phyloP scores from a whole-genome alignment of 2,113 vertebrate species.

The Carassius auratus region DNA sequence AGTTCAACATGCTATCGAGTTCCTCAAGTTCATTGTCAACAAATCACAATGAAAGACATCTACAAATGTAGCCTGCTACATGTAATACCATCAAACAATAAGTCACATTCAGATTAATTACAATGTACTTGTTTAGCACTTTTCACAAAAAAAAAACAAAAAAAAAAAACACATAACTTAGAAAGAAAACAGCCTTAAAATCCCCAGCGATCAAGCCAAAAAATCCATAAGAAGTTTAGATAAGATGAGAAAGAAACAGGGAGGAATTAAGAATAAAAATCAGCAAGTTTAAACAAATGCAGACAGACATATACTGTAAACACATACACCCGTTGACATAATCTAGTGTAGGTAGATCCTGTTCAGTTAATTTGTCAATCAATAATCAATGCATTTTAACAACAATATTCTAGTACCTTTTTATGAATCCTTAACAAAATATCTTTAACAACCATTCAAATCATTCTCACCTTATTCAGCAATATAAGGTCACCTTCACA shows the following conservation, averaged over 20 bases:
- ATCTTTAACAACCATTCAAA: background rate
- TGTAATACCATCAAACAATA: background rate
- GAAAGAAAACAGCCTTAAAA: background rate
- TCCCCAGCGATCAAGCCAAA: background rate
- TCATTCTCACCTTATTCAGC: slow-evolving; percentile 6
- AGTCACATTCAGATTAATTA: background rate
- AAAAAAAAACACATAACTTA: background rate
- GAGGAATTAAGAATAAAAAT: background rate
- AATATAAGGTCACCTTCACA: background rate
- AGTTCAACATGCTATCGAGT: slow-evolving; percentile 13
- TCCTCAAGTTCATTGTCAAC: slow-evolving; percentile 15
- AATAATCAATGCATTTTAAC: background rate
- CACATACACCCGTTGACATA: background rate
- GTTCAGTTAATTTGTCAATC: background rate
- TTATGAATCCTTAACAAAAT: background rate
- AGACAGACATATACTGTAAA: background rate
- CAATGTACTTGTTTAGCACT: background rate
- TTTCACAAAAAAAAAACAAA: too few relatives aligned
- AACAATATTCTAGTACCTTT: background rate
- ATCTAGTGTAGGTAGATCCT: background rate
- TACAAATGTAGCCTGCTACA: background rate
- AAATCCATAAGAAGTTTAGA: background rate
- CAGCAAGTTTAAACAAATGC: background rate
- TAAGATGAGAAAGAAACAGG: background rate
- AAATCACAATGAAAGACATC: background rate